Conservation (phyloP, 2,888 invertebrate genomes). For the Dolichopus griseipennis region DNA sequence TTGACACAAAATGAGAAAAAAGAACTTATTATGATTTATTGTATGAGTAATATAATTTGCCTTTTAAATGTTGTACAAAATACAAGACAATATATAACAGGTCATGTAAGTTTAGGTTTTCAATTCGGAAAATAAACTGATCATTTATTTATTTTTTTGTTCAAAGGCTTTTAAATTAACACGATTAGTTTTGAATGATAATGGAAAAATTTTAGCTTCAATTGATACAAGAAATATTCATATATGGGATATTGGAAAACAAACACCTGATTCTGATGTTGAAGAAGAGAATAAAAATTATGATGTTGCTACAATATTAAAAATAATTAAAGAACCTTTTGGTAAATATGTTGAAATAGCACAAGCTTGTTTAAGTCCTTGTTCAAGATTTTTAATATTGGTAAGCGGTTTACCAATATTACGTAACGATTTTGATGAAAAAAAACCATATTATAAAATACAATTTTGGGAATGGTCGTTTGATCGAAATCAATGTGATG, state of each 20-base stretch:
- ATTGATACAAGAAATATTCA: constrained; percentile 13
- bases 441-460: constrained; percentile 36
- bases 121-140: not conserved
- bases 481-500: constrained; percentile 47
- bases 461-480: constrained; percentile 57
- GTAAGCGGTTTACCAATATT: not conserved
- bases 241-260: constrained; percentile 16
- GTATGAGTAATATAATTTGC: constrained; percentile 14
- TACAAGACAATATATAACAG: constrained; percentile 14
- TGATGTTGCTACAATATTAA: constrained; percentile 4
- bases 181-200: not conserved
- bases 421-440: not conserved
- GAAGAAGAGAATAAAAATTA: too few relatives aligned
- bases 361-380: constrained; percentile 14
- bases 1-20: not conserved
- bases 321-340: constrained; percentile 15
- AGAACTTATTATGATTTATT: constrained; percentile 14
- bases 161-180: not conserved
- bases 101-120: constrained; percentile 16
- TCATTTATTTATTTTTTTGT: constrained; percentile 12
- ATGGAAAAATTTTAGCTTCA: constrained; percentile 16
- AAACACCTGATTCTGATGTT: not conserved
- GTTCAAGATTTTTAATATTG: constrained; percentile 17
- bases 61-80: constrained; percentile 14
- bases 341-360: constrained; percentile 9